These are phyloP conservation scores for Borostomias antarcticus DNA, from an alignment of 2,797 vertebrate genomes.

Conservation along the genomic window DNA sequence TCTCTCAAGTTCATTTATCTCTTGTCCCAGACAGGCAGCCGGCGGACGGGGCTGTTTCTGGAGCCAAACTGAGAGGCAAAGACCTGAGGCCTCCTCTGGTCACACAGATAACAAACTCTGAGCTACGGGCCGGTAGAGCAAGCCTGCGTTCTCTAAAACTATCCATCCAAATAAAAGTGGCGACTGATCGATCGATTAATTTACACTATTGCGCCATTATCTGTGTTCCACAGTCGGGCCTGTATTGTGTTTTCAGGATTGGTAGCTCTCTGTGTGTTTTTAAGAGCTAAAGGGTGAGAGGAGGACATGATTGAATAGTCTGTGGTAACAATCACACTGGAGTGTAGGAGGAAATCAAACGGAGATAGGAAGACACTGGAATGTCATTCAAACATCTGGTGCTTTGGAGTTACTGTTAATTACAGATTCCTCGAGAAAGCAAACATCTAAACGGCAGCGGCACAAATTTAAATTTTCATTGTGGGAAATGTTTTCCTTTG, in stretches of 20 bases:
- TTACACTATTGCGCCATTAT: not conserved
- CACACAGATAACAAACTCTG: not conserved
- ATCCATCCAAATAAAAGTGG: slow-evolving; percentile 2
- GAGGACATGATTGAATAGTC: slow-evolving; percentile 3
- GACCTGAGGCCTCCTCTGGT: slow-evolving; percentile 1
- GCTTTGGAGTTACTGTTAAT: not conserved
- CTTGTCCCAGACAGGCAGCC: not conserved
- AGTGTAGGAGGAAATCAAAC: not conserved
- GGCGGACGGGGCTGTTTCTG: not conserved
- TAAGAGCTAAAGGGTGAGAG: not conserved
- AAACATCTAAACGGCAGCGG: not conserved
- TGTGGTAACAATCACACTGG: slow-evolving; percentile 3
- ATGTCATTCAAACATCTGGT: not conserved
- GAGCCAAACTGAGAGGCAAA: not conserved
- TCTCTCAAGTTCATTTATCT: slow-evolving; percentile 10
- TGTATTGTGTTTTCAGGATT: not conserved
- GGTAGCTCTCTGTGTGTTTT: not conserved
- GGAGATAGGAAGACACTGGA: not conserved
- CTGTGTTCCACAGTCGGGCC: not conserved
- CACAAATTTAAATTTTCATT: slow-evolving; percentile 6
- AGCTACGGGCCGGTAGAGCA: not conserved
- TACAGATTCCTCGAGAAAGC: slow-evolving; percentile 8
- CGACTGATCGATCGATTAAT: not conserved
- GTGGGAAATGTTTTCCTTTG: slow-evolving; percentile 1
- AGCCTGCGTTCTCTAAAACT: not conserved